Evolutionary conservation across 2,797 vertebrate species (phyloP), one percentile per base, ranked within the genome.

Genomic region (Semotilus atromaculatus): DNA sequence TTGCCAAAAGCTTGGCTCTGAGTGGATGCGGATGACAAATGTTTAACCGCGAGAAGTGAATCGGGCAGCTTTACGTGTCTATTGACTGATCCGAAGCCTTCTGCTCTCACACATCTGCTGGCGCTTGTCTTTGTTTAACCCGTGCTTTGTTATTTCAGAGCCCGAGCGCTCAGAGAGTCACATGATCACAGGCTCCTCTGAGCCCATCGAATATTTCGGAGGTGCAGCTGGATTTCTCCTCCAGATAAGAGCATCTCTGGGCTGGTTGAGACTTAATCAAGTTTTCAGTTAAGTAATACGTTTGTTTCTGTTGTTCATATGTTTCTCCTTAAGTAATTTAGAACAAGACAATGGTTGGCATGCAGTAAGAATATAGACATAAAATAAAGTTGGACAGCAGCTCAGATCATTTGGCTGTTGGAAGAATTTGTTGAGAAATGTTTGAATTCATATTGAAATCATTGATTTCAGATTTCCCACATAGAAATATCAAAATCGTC

Each of bases 101-200:
- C 82, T 78, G 82, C 34, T 82, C 68, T 23, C 66, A 29, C 85
- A 71, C 82, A 73, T 86, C 80, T 70, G 84, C 81, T 80, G 11
- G 40, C 6, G 26, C 76, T 81, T 66, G 78, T 75, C 86, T 82
- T 80, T 87, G 79, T 88, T 85, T 90, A 86, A 85, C 83, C 86
- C 58, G n/a, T 31, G 60, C 73, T 80, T 81, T 86, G 75, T 71
- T 73, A n/a, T 81, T 81, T 81, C 62, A 48, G 48, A 45, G 51
- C 72, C 81, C 1, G 23, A 34, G 68, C 48, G 8, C 81, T 66
- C n/a, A 23, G 58, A 64, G 45, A 21, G 23, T 79, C 67, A 72
- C 58, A 43, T 48, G 66, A 74, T 83, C 66, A 60, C 48, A 16
- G 66, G 64, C 45, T 76, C 18, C 66, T 64, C 48, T 23, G 34